Evolutionary conservation across 2,888 invertebrate species (phyloP), one percentile per base, ranked within the genome.

Genomic region (Thera obeliscata): DNA sequence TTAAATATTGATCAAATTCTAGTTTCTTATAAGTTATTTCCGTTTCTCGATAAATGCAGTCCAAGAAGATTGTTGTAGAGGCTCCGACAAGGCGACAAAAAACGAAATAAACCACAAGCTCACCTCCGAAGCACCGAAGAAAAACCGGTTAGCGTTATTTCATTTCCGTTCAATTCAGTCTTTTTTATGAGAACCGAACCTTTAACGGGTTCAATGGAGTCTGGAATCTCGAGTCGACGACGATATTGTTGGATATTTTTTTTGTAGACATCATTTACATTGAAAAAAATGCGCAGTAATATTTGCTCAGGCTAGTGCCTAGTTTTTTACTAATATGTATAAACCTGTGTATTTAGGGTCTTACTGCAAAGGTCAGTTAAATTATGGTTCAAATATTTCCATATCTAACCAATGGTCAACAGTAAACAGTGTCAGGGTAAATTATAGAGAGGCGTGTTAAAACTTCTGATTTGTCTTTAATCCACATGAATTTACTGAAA

Each of bases 81-180:
- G 72, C 75, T 72, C 72, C 70, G 78, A 76, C 79, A 79, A 78
- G 78, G 77, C 80, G 79, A 84, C 83, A 85, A 81, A 87, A 57
- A 86, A 87, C 84, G 74, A 78, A 82, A 82, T 80, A 84, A 80
- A 76, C 76, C 77, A 76, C 76, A 79, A 81, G 83, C 82, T 79
- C 78, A 81, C 84, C 86, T 83, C 79, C 81, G 73, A 78, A 81
- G 81, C 78, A 80, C 79, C 87, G 85, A 81, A 86, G 85, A 84
- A 84, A 86, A 91, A 93, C 93, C 90, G 92, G 93, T 93, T 89
- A 84, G 80, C 86, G 83, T 90, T 89, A 89, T 89, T 91, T 89
- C 91, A 92, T 92, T 93, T 93, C 93, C 93, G 92, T 89, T 92
- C 91, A 87, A 91, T 89, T 88, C 87, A 84, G 84, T 70, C 64